Percentiles rank a stretch among this genome's conserved stretches.
These are phyloP conservation scores for Nemotelus pantherinus DNA, from an alignment of 2,888 invertebrate genomes.

Conservation along the genomic window DNA sequence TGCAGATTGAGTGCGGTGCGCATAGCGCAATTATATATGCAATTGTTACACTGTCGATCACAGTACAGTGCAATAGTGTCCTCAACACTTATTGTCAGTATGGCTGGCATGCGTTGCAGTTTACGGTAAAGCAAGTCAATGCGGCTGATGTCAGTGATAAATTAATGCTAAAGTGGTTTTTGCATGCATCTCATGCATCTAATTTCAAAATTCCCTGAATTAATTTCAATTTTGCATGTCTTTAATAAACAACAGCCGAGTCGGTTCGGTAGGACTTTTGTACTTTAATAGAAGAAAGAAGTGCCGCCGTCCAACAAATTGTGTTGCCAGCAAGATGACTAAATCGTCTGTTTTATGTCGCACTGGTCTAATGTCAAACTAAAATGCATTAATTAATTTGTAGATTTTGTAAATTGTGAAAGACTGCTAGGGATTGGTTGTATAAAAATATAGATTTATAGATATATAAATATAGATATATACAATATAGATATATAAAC, in stretches of 20 bases:
- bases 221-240: conserved; percentile 65
- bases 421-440: background rate
- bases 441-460: background rate
- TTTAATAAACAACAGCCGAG: conserved; percentile 48
- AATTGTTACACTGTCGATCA: conserved; percentile 30
- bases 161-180: conserved; percentile 44
- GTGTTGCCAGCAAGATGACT: background rate
- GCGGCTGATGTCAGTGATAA: conserved; percentile 43
- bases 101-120: background rate
- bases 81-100: background rate
- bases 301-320: conserved; percentile 8
- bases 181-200: conserved; percentile 46
- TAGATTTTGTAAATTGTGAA: no score
- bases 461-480: no score
- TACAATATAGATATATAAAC: background rate
- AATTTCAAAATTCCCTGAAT: conserved; percentile 59
- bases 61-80: conserved; percentile 34
- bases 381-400: no score
- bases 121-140: background rate
- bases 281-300: conserved; percentile 31
- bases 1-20: background rate
- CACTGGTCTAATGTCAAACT: no score
- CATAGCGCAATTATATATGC: conserved; percentile 37
- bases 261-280: background rate
- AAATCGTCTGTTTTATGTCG: no score